Base-by-base conservation (phyloP, 2,888 invertebrate species). In the Argyresthia albistria region DNA sequence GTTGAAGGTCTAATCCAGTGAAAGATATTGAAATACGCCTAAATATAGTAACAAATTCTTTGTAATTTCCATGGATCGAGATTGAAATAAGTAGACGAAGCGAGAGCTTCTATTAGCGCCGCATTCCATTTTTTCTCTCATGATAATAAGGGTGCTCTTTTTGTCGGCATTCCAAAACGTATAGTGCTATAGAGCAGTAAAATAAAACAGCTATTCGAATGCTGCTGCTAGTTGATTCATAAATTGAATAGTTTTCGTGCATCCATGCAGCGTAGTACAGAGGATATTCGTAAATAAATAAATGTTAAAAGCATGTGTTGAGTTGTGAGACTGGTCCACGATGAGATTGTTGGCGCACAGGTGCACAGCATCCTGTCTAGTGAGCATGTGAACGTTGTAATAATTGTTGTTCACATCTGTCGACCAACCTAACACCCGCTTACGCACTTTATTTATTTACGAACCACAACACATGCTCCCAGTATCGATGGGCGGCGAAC, bases 291-390 rank as follows among this genome's bases (percentile, higher is more conserved):
- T 47, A 35, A 47, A 47, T 35, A 47, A 47, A 47, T 47, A 47
- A 45, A 45, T n/a, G 47, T 12, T 12, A 35, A 35, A 11, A 47
- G 25, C 50, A 54, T 46, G 52, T 53, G 54, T 54, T 57, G 58
- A 60, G 67, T 80, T 80, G 76, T 65, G 66, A 59, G 61, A 63
- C 66, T 70, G 68, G 66, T 67, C 68, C 65, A 65, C 63, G 60
- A 60, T 62, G 59, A 69, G 66, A 70, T 72, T 67, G 64, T 64
- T 61, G 56, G 65, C 58, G 66, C 76, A 79, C 84, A 87, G 86
- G 84, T 87, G 86, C 73, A 65, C 63, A 59, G 67, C 82, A 83
- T 86, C 84, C 83, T 82, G 84, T 68, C 64, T 58, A 25, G 63
- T 60, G 42, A 63, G 69, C 65, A 51, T 66, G 67, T 64, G 67